phyloP scores from a whole-genome alignment of 2,797 vertebrate genomes.

The Gymnothorax reevesii region DNA sequence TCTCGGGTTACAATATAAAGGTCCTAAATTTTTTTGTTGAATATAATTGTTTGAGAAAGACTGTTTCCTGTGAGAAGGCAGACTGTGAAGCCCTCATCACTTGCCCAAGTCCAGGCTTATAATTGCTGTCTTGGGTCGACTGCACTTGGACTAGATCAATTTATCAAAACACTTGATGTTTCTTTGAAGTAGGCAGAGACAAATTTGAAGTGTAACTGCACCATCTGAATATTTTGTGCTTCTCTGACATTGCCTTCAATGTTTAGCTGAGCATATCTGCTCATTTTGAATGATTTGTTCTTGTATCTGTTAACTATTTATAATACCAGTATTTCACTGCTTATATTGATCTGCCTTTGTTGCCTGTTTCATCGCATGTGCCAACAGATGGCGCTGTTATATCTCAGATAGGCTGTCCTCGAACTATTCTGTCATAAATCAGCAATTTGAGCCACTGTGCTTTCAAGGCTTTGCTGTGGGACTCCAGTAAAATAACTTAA shows the following conservation, averaged over 20 bases:
- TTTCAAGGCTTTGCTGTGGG: slow-evolving; percentile 54
- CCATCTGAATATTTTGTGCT: not conserved
- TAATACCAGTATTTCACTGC: not conserved
- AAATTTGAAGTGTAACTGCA: not conserved
- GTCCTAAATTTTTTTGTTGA: too few relatives aligned
- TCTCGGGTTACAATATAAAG: too few relatives aligned
- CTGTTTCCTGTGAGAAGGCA: not conserved
- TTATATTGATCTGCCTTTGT: not conserved
- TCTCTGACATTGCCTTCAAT: not conserved
- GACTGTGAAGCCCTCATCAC: not conserved
- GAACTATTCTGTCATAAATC: slow-evolving; percentile 62
- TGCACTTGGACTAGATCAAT: not conserved
- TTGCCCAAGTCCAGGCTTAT: not conserved
- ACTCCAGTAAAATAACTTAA: slow-evolving; percentile 64
- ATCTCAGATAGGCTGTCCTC: slow-evolving; percentile 40
- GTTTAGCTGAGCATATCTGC: not conserved
- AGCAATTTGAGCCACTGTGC: slow-evolving; percentile 57
- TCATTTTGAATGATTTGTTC: not conserved
- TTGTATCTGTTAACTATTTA: not conserved
- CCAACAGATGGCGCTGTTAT: slow-evolving; percentile 69
- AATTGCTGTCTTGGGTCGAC: not conserved
- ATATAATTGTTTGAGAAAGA: not conserved
- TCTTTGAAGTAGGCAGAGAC: not conserved
- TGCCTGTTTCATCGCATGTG: slow-evolving; percentile 18
- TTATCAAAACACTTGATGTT: not conserved